Conservation (phyloP, 2,797 vertebrate genomes). For the Acridotheres tristis region DNA sequence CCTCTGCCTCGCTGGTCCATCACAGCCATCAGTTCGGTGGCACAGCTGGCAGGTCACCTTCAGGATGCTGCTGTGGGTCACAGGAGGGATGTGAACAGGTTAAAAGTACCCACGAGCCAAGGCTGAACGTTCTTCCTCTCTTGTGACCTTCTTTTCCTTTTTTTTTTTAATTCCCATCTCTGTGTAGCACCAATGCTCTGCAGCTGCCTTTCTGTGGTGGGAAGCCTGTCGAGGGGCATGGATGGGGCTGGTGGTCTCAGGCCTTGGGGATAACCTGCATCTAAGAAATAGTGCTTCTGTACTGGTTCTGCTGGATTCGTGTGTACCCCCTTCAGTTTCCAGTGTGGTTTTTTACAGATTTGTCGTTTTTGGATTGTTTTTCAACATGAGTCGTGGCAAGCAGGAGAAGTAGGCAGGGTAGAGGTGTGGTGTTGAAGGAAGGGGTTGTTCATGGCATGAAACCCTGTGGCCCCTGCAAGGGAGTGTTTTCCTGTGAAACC, state of each 20-base stretch:
- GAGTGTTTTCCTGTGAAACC: background rate
- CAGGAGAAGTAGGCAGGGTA: background rate
- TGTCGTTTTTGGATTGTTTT: background rate
- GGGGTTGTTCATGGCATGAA: accelerated
- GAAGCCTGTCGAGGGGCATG: background rate
- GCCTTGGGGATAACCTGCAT: background rate
- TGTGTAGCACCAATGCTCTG: background rate
- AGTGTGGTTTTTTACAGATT: too few species aligned
- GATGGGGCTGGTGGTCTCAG: background rate
- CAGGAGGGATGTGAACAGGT: background rate
- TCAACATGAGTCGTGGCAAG: background rate
- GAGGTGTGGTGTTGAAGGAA: accelerated
- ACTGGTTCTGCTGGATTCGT: background rate
- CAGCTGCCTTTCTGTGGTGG: background rate
- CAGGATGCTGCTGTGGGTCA: background rate
- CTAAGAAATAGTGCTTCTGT: background rate
- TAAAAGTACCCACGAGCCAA: accelerated
- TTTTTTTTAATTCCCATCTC: background rate
- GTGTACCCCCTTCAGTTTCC: background rate
- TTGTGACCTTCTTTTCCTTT: background rate
- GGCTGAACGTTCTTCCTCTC: background rate
- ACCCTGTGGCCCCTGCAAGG: background rate
- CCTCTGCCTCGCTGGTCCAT: accelerated
- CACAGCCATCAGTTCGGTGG: accelerated
- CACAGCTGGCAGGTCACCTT: background rate